phyloP scores from a whole-genome alignment of 2,888 invertebrate species.

The Chrysolina oricalcia region DNA sequence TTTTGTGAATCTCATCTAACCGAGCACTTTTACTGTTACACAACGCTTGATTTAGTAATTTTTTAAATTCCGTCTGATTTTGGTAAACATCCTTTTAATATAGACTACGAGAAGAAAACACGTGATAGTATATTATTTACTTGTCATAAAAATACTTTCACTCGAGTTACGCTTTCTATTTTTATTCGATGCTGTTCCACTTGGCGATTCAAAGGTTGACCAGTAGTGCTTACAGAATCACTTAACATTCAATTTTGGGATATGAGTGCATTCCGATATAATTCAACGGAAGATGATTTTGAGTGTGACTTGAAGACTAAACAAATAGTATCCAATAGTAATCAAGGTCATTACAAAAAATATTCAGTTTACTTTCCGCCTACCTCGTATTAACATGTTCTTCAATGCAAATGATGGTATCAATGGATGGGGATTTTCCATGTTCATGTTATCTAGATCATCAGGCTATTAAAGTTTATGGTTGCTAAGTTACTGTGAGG shows the following conservation, averaged over 20 bases:
- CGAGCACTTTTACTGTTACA: neutral
- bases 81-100: neutral
- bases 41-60: neutral
- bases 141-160: neutral
- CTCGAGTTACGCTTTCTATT: neutral
- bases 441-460: too few relatives aligned
- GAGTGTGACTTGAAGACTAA: neutral
- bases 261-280: neutral
- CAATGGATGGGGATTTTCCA: too few relatives aligned
- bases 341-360: too few relatives aligned
- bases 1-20: too few relatives aligned
- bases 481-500: too few relatives aligned
- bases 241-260: neutral
- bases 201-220: neutral
- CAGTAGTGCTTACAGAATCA: neutral
- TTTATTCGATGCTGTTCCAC: neutral
- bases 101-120: neutral
- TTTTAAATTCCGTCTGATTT: neutral
- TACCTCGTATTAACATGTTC: too few relatives aligned
- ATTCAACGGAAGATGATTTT: neutral
- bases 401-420: too few relatives aligned
- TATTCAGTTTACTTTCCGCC: too few relatives aligned
- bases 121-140: neutral
- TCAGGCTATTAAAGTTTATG: too few relatives aligned
- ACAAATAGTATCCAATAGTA: too few relatives aligned